These are phyloP conservation scores for Spongia lamella DNA, from an alignment of 37 sponge, comb jelly and placozoan species.

Conservation along the genomic window DNA sequence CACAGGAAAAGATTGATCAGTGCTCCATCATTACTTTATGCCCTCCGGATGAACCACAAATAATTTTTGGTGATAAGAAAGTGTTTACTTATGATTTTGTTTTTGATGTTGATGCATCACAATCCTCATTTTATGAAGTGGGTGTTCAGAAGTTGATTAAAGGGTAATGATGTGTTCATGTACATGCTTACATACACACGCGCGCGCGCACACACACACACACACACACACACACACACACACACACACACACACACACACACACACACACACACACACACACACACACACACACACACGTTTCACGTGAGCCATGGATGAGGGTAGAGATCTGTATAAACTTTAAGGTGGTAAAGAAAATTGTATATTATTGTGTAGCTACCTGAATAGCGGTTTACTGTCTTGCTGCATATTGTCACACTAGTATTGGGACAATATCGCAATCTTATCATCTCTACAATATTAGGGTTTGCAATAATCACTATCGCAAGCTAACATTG, in stretches of 20 bases:
- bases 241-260: background rate
- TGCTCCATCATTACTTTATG: slow-evolving; percentile 82
- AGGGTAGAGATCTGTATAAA: no score
- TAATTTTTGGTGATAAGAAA: slow-evolving; percentile 90
- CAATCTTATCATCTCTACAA: no score
- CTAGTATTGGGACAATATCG: no score
- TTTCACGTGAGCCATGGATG: no score
- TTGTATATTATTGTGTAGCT: no score
- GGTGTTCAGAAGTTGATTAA: slow-evolving; percentile 76
- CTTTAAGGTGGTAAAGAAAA: no score
- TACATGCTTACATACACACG: background rate
- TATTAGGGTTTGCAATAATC: no score
- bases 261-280: slow-evolving; percentile 10
- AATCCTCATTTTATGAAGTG: slow-evolving; percentile 56
- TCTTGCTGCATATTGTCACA: no score
- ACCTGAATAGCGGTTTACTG: no score
- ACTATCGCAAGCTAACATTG: no score
- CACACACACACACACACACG: background rate
- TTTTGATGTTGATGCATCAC: slow-evolving; percentile 69
- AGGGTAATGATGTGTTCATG: slow-evolving; percentile 56
- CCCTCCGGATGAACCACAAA: slow-evolving; percentile 81
- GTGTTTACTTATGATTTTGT: slow-evolving; percentile 97
- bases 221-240: slow-evolving; percentile 11
- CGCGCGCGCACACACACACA: background rate
- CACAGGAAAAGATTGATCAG: slow-evolving; percentile 87